A percentile compares a stretch with the other conserved stretches of the same genome.
phyloP scores from a whole-genome alignment of 2,888 invertebrate species.

The Argyresthia goedartella region DNA sequence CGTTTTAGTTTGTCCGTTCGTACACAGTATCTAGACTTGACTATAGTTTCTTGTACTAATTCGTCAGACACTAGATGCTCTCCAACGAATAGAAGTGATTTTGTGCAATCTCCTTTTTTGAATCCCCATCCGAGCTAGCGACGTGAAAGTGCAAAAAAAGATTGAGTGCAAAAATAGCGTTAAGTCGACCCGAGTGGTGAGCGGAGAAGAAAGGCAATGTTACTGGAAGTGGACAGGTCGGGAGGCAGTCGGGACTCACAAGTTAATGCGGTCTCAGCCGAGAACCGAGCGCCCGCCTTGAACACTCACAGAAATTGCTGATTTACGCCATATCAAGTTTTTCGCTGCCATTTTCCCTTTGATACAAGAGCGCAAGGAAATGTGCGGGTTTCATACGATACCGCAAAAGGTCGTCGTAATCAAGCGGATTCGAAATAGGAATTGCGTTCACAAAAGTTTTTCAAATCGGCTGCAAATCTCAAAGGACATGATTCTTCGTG shows the following conservation, averaged over 20 bases:
- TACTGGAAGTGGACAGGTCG: constrained; percentile 22
- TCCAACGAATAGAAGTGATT: too few relatives aligned
- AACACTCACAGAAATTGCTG: constrained; percentile 41
- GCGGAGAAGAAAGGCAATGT: constrained; percentile 28
- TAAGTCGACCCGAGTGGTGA: constrained; percentile 35
- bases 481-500: not conserved
- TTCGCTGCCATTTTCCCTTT: constrained; percentile 18
- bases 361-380: constrained; percentile 10
- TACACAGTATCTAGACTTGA: too few relatives aligned
- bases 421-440: not conserved
- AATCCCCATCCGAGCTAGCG: not conserved
- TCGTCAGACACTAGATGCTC: too few relatives aligned
- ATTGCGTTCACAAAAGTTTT: not conserved
- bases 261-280: constrained; percentile 28
- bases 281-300: not conserved
- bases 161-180: constrained; percentile 16
- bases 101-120: too few relatives aligned
- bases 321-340: constrained; percentile 27
- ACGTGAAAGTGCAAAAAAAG: not conserved
- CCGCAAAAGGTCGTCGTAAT: not conserved
- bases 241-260: constrained; percentile 12
- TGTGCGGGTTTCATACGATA: not conserved
- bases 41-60: too few relatives aligned
- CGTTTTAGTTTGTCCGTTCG: too few relatives aligned
- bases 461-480: not conserved